Evolutionary conservation across 2,888 invertebrate genomes (phyloP), one percentile per base, ranked within the genome.

Genomic region (Kuschelorhynchus macadamiae): DNA sequence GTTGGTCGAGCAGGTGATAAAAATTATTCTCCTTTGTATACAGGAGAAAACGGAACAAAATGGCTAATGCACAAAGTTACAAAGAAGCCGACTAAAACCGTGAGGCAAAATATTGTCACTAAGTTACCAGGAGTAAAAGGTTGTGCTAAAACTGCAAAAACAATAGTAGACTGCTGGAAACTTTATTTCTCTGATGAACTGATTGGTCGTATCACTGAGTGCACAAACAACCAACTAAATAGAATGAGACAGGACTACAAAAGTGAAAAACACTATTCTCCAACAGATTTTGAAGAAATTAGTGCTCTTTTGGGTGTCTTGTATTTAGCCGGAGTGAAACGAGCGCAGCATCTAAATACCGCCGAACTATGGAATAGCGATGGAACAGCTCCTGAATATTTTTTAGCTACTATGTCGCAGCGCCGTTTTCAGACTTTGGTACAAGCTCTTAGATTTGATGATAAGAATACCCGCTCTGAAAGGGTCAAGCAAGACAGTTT

Each of bases 291-390:
- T 57, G 60, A 44, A 53, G 75, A 78, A 71, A 46, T 76, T 14
- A 66, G 69, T 36, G 77, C 72, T 32, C 74, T 78, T 57, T 74
- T 77, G 63, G 74, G 76, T 11, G 44, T 77, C 25, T 64, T 79
- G 18, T 76, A 76, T 65, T 60, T 77, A 47, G 72, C 76, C 46
- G 76, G 76, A 33, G 66, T 72, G 11, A 72, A 73, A 21, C 70
- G 72, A 74, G 30, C 70, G 21, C 68, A 71, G 63, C 63, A 72
- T 47, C 47, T 69, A 12, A 71, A 60, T 56, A 67, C 71, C 39
- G 47, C 73, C 20, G 74, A 76, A 47, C 62, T 77, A 44, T 78
- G 75, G 76, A 69, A 64, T 17, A 67, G 25, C 30, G 72, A 78
- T 57, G 72, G 76, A 46, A 70, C 72, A 25, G 73, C 74, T 18